A percentile compares a stretch with the other conserved stretches of the same genome.
phyloP scores from a whole-genome alignment of 23 tunicate species.

The Halocynthia aurantium region DNA sequence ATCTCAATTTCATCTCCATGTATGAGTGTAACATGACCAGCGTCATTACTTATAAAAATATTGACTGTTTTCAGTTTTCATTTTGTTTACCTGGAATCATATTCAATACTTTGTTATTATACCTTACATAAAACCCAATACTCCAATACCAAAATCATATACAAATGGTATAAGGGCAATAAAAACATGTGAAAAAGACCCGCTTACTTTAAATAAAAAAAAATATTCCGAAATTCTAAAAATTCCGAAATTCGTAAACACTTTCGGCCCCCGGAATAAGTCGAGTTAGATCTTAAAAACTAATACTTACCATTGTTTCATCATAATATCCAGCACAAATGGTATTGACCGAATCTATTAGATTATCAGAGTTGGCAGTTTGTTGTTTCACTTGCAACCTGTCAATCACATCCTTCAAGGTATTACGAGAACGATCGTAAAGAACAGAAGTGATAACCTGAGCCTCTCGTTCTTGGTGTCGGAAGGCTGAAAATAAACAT shows the following conservation, averaged over 20 bases:
- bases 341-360: constrained; percentile 36
- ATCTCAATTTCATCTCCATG: no score
- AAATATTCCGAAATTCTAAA: not conserved
- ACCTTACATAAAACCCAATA: no score
- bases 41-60: no score
- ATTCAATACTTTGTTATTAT: no score
- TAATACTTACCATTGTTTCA: constrained; percentile 50
- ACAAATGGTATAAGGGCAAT: not conserved
- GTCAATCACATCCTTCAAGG: constrained; percentile 33
- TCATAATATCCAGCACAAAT: constrained; percentile 59
- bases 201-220: not conserved
- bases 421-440: not conserved
- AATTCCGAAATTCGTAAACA: not conserved
- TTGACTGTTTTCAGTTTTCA: no score
- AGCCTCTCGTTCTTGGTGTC: not conserved
- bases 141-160: no score
- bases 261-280: no score
- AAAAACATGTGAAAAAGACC: not conserved
- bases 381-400: constrained; percentile 27
- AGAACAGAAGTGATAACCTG: not conserved
- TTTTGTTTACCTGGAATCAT: no score
- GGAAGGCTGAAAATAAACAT: not conserved
- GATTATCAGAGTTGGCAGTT: not conserved
- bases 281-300: no score
- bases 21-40: no score